Evolutionary conservation across 2,888 invertebrate genomes (phyloP), one percentile per base, ranked within the genome.

Genomic region (Daptonema setosum): DNA sequence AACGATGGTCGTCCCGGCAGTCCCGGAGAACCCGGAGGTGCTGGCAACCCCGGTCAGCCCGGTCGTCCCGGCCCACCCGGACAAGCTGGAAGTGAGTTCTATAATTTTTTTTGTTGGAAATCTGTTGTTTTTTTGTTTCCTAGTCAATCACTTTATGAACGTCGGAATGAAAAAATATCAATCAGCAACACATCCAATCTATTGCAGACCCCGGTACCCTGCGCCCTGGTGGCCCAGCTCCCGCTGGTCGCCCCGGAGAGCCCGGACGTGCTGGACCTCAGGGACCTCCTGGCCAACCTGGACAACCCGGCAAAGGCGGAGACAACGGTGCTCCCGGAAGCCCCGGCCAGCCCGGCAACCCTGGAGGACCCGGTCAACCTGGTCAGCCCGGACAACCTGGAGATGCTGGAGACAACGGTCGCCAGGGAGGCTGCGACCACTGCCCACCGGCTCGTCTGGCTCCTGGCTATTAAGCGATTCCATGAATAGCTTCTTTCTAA

Each of bases 361-460:
- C n/a, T n/a, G n/a, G n/a, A n/a, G n/a, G n/a, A n/a, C n/a, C n/a
- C n/a, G n/a, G n/a, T n/a, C n/a, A n/a, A n/a, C n/a, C n/a, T n/a
- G n/a, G n/a, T n/a, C n/a, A n/a, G n/a, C n/a, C n/a, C n/a, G n/a
- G n/a, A 11, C 30, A n/a, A 14, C 51, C 47, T 22, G 47, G 47
- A 14, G 47, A 47, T 5, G n/a, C 14, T 5, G 55, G 51, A 28
- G 65, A 63, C 41, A 62, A 60, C n/a, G 68, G 68, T 55, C 63
- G 65, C 47, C 63, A 65, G 20, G 68, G 68, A 52, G 58, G 62
- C 43, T 68, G 68, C 63, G 68, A 68, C 52, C 67, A 68, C 54
- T 68, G 68, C 50, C 68, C 68, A 47, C 65, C 65, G 41, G 64
- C 68, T n/a, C 57, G 68, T 57, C 59, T 67, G 51, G 67, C 64